phyloP scores from a whole-genome alignment of 2,113 vertebrate species.

The Naja naja region DNA sequence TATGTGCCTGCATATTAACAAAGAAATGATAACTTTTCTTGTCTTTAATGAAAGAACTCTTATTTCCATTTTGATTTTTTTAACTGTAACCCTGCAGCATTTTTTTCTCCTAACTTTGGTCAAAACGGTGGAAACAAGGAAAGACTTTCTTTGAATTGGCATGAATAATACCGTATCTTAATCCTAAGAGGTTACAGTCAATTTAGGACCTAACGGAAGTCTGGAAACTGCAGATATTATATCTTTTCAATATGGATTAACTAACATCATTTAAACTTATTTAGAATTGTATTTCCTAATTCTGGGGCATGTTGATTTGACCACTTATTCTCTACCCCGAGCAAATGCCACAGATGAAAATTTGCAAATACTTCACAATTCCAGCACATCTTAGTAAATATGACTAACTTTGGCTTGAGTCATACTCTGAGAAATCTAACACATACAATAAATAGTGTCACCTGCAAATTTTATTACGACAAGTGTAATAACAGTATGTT shows the following conservation, averaged over 20 bases:
- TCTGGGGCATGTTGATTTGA: background rate
- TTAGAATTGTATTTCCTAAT: background rate
- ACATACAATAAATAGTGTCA: background rate
- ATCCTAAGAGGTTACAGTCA: background rate
- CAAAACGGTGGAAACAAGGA: background rate
- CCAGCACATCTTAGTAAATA: background rate
- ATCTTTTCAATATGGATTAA: background rate
- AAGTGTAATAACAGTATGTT: background rate
- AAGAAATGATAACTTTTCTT: background rate
- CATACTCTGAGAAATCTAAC: background rate
- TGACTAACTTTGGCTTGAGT: background rate
- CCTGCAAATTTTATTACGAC: background rate
- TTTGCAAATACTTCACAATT: background rate
- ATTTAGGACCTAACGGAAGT: background rate
- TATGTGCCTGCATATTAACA: background rate
- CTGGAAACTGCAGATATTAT: background rate
- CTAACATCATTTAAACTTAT: background rate
- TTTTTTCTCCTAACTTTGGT: background rate
- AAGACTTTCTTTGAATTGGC: background rate
- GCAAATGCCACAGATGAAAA: background rate
- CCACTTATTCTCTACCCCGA: background rate
- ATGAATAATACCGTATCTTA: background rate
- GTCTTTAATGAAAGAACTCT: background rate
- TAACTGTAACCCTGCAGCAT: background rate
- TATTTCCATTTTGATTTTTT: background rate